Base-by-base conservation (phyloP, 2,113 vertebrate species). In the Leptodactylus fuscus region DNA sequence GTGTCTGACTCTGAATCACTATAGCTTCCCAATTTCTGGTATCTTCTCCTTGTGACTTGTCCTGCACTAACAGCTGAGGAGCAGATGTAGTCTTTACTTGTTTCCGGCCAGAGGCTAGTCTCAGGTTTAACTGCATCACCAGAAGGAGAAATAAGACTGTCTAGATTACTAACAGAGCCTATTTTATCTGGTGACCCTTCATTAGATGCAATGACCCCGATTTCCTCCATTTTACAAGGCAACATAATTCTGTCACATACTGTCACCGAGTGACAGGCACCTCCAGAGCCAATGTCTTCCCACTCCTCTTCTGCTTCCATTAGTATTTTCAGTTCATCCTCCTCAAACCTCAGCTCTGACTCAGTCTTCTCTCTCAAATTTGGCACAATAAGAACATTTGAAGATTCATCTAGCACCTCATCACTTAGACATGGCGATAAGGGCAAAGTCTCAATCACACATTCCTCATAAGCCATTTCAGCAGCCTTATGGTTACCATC, bases 301-400 rank as follows among this genome's bases (percentile, higher is more conserved):
- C 92, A 94, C 90, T 92, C 93, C 32, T 91, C 91, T 87, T 94
- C 94, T 9, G 95, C 91, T 88, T 98, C 97, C 91, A 95, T 93
- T 78, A 98, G 93, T 87, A 99, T 96, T 91, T 92, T 93, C 41
- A 92, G 94, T 89, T 99, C 98, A 67, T 99, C 97, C 89, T 98
- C 97, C 90, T 99, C 98, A 92, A 99, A 99, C 88, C 95, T 95
- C 69, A 99, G 93, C 89, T 99, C 97, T 0, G 98, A 99, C 82
- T 97, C 96, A 0, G 97, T 98, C 88, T 97, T 97, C 81, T 97
- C 94, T 90, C 96, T 91, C 65, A 98, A 94, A 90, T 90, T 90
- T 88, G 94, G 90, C 86, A 90, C 16, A 90, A 94, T 89, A 91
- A 98, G 88, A 90, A 94, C 22, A 94, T 93, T 80, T 92, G 94